Evolutionary conservation across 2,888 invertebrate genomes (phyloP), one percentile per base, ranked within the genome.

Genomic region (Mactromeris polynyma): DNA sequence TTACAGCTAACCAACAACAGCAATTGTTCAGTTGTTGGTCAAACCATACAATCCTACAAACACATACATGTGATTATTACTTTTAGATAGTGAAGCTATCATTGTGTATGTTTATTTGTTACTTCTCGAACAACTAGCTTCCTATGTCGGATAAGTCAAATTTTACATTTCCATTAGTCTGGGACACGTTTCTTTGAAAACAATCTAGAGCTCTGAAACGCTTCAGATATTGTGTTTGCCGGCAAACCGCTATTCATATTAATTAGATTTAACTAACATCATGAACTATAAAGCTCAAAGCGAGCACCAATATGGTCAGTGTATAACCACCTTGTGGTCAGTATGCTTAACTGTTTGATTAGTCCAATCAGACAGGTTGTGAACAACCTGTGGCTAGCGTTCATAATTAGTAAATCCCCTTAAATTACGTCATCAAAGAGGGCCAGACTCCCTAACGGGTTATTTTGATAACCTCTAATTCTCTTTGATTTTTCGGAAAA

Each of bases 391-490:
- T 78, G 36, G 54, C 26, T 36, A 33, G 0, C 42, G 54, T n/a
- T 87, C 26, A 84, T 87, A 81, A 91, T 88, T 89, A 86, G 79
- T 26, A 64, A 86, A 84, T 81, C 38, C 83, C 46, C 86, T 88
- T 78, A 89, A 84, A 78, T 87, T 86, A 89, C 80, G 64, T 86
- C 92, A 92, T 92, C 92, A 92, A 89, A 92, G 38, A 81, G 33
- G n/a, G 6, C n/a, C 40, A 26, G 77, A 51, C 69, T 83, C 86
- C 87, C 83, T 89, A 91, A 88, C 91, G 89, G 89, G 69, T 87
- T 86, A 91, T 87, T 86, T 89, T 69, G 87, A 91, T 86, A 91
- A 83, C 80, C 77, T 78, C 80, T 83, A 73, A 85, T 83, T 81
- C 82, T 80, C 87, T 91, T 91, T 89, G 89, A 89, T 91, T 87